Percentiles rank a stretch among this genome's conserved stretches.
Conservation (phyloP, 2,797 vertebrate genomes). For the Eptatretus atami region DNA sequence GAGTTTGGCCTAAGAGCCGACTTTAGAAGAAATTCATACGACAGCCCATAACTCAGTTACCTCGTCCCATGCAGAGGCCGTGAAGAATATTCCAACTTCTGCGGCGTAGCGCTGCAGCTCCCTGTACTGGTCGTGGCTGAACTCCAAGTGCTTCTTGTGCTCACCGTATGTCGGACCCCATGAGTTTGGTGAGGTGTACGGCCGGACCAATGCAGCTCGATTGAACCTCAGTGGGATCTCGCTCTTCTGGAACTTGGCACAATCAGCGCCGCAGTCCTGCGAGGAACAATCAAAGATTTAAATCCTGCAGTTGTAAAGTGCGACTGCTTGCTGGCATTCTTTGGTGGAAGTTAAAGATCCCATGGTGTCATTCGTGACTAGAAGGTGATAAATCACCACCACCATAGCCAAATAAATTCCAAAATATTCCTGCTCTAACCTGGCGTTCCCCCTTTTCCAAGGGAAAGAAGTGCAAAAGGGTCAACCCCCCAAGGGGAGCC, state of each 20-base stretch:
- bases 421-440: no score
- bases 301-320: no score
- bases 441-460: no score
- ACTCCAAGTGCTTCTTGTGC: conserved; percentile 68
- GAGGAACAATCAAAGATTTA: conserved; percentile 9
- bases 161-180: conserved; percentile 56
- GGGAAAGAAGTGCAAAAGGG: no score
- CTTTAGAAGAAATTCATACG: no score
- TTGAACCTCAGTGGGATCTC: conserved; percentile 41
- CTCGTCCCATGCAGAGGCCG: conserved; percentile 91
- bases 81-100: conserved; percentile 67
- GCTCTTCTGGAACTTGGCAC: conserved; percentile 82
- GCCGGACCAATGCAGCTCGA: conserved; percentile 22
- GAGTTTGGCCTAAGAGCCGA: no score
- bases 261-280: conserved; percentile 59
- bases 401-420: no score
- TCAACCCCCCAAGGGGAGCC: no score
- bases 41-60: conserved; percentile 15
- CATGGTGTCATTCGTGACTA: no score
- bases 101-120: conserved; percentile 48
- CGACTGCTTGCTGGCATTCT: no score
- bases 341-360: no score
- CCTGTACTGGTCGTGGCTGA: conserved; percentile 50
- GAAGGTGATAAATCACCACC: no score
- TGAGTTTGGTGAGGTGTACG: conserved; percentile 22